phyloP scores from a whole-genome alignment of 2,888 invertebrate species.

The Pandemis heparana region DNA sequence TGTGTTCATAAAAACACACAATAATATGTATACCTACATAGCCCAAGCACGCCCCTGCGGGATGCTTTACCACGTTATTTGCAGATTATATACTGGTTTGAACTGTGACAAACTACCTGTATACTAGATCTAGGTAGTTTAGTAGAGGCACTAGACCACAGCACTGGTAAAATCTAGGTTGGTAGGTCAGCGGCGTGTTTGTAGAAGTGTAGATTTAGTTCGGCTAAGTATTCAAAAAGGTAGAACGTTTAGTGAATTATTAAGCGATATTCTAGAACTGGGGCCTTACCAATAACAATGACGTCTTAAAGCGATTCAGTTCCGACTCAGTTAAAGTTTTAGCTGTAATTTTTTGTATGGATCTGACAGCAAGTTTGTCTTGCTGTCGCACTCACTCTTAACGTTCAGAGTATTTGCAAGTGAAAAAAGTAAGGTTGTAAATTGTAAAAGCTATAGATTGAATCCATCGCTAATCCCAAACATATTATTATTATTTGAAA shows the following conservation, averaged over 20 bases:
- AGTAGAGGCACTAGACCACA: slow-evolving; percentile 12
- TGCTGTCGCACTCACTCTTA: no score
- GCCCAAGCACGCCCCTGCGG: no score
- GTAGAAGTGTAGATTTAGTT: slow-evolving; percentile 3
- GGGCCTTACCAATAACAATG: no score
- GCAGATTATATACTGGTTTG: background rate
- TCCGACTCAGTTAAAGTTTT: no score
- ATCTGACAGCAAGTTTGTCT: no score
- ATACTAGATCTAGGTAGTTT: background rate
- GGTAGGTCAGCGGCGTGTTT: slow-evolving; percentile 22
- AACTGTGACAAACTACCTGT: background rate
- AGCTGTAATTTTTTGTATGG: no score
- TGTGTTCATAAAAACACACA: no score
- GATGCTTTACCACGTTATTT: background rate
- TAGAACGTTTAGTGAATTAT: background rate
- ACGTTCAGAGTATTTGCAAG: no score
- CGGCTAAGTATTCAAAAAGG: background rate
- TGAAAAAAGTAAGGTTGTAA: no score
- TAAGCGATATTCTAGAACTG: background rate
- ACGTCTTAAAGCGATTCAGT: no score
- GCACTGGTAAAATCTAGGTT: slow-evolving; percentile 31
- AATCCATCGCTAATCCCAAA: background rate
- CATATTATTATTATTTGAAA: no score
- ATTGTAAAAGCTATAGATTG: background rate
- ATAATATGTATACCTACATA: no score